Percentiles rank a stretch among this genome's conserved stretches.
Conservation (phyloP, 2,888 invertebrate genomes). For the Euzophera pinguis region DNA sequence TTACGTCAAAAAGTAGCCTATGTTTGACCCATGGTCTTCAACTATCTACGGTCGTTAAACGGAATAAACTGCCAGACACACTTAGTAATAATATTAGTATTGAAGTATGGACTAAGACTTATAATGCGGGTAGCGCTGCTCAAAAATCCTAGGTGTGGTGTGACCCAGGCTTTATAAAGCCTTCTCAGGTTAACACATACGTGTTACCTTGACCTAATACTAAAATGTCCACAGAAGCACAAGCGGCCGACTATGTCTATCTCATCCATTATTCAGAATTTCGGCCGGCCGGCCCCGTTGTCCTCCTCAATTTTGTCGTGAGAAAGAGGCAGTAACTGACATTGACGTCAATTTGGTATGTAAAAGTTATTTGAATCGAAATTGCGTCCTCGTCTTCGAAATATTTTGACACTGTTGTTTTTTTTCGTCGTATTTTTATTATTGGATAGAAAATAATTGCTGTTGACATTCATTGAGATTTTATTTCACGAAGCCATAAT, state of each 20-base stretch:
- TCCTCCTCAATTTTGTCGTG: slow-evolving; percentile 7
- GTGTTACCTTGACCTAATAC: slow-evolving; percentile 1
- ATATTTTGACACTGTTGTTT: background rate
- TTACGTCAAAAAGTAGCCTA: too few relatives aligned
- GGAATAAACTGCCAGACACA: too few relatives aligned
- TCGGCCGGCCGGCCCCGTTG: slow-evolving; percentile 31
- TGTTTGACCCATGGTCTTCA: too few relatives aligned
- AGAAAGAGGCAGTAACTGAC: slow-evolving; percentile 7
- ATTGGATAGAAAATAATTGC: too few relatives aligned
- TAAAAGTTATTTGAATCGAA: slow-evolving; percentile 1
- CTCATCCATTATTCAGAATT: slow-evolving; percentile 61
- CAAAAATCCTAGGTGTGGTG: background rate
- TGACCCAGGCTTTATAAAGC: background rate
- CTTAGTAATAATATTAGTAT: too few relatives aligned
- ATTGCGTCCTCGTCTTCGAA: background rate
- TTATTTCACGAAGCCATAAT: too few relatives aligned
- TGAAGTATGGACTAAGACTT: too few relatives aligned
- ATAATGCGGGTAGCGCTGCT: too few relatives aligned
- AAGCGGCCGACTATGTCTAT: slow-evolving; percentile 36
- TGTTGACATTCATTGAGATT: too few relatives aligned
- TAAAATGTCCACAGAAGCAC: slow-evolving; percentile 23
- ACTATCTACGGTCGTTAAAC: too few relatives aligned
- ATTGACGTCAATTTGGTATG: slow-evolving; percentile 8
- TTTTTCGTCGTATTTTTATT: background rate
- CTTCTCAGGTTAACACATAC: background rate